Evolutionary conservation across 2,888 invertebrate genomes (phyloP).

Genomic region (Diplazon laetatorius): DNA sequence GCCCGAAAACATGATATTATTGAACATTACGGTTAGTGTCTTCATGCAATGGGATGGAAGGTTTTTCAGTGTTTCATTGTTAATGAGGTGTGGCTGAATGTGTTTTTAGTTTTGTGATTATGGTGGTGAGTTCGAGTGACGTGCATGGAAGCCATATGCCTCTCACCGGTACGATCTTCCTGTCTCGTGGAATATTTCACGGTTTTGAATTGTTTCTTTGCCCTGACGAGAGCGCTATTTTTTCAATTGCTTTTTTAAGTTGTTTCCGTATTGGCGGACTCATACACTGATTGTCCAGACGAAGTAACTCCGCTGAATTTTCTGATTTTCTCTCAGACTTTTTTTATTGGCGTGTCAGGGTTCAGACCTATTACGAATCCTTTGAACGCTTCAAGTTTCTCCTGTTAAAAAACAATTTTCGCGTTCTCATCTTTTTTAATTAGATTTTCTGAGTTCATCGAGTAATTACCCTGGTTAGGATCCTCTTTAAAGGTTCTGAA

Average conservation of each 20-base stretch:
- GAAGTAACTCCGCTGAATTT: slow-evolving; percentile 1
- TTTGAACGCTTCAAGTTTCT: neutral
- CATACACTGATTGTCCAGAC: no score
- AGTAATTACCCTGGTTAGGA: no score
- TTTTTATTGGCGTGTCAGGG: slow-evolving; percentile 16
- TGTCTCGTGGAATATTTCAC: no score
- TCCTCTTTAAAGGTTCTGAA: no score
- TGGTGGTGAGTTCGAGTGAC: neutral
- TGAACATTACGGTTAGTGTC: neutral
- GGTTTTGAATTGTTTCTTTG: no score
- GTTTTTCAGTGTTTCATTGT: slow-evolving; percentile 6
- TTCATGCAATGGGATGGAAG: neutral
- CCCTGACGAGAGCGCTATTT: slow-evolving; percentile 7
- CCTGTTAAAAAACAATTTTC: neutral
- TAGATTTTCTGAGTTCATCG: no score
- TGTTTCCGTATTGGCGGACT: no score
- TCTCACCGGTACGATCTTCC: no score
- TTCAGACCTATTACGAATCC: neutral
- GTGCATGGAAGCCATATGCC: slow-evolving; percentile 24
- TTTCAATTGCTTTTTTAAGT: slow-evolving; percentile 15
- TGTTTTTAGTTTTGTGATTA: slow-evolving; percentile 19
- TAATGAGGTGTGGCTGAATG: slow-evolving; percentile 23
- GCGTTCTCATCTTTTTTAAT: neutral
- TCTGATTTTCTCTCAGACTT: slow-evolving; percentile 21
- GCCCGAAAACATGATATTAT: slow-evolving; percentile 21